Evolutionary conservation across 2,888 invertebrate genomes (phyloP), one percentile per base, ranked within the genome.

Genomic region (Eilema depressum): DNA sequence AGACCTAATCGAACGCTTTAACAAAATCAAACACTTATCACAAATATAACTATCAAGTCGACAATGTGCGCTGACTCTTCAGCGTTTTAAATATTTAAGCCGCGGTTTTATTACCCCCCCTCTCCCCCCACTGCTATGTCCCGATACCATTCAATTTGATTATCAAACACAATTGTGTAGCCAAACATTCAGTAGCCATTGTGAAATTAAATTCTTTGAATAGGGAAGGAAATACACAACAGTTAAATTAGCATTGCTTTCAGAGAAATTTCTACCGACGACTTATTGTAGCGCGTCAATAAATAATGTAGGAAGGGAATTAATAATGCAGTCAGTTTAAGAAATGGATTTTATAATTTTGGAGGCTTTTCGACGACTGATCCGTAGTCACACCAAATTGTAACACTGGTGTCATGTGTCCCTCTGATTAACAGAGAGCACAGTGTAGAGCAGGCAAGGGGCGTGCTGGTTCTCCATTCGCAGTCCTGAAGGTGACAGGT

Each of bases 41-140:
- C 28, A 28, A 28, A 26, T 26, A 28, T 61, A 23, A 10, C 37
- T 33, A 10, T 56, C n/a, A 63, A 63, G 59, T 72, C 70, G 62
- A 61, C 3, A 14, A 59, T 71, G 70, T 71, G 72, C 28, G 69
- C 73, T 17, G 10, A 25, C 3, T 37, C 70, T 72, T 57, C 11
- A 74, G 37, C 67, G 74, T 75, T 73, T 75, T 69, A 74, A 78
- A 75, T 74, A 80, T 78, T 76, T 74, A 69, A 77, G 60, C 63
- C 67, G 57, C 8, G 53, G 70, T 80, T 75, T 78, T 69, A 75
- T 72, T 68, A 63, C 69, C 59, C 12, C 11, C 59, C 71, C 37
- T 20, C 70, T n/a, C 37, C 53, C 56, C 57, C 30, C 23, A 26
- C 20, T 33, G 26, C 68, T 30, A 28, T 47, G 47, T 11, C 26